Base-by-base conservation (phyloP, 92 coral and sea anemone species). In the Porites cylindrica region DNA sequence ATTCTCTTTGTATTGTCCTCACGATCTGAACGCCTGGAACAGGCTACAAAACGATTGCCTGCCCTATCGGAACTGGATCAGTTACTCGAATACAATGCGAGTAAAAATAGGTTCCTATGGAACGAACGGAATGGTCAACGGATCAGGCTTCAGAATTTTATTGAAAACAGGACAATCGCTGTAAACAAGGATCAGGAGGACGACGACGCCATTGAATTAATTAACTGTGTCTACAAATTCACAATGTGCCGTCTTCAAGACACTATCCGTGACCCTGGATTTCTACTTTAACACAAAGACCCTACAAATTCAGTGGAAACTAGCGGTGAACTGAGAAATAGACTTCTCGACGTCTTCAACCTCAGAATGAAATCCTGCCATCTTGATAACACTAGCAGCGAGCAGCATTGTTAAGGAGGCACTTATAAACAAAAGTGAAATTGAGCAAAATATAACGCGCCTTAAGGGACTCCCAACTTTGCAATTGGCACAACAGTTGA, bases 321-420 rank as follows among this genome's bases (percentile, higher is more conserved):
- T 68, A 68, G 72, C 72, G 38, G 23, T 26, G 6, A 68, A 19
- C 72, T 10, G 20, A 68, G 72, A 68, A 60, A 60, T 26, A 68
- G 38, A 68, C 47, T 68, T 68, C 11, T 68, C 23, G 38, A 68
- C 1, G 72, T 26, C 72, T 68, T 16, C 26, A 68, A 68, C 72
- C 16, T 68, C 72, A 20, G 72, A 13, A 68, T 68, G 38, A 68
- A 68, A 68, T 68, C 72, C 38, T 68, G 72, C 43, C 72, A 68
- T 68, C 72, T 18, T 68, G 72, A 68, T 19, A 20, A 68, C 72
- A 68, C 72, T 13, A 68, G 20, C 72, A 68, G 72, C 72, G 72
- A 68, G 38, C 19, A 68, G 72, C 11, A 68, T 68, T 38, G 47
- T 4, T 4, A 4, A 3, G 6, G 47, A 38, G 47, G 4, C 7